Evolutionary conservation across 2,888 invertebrate species (phyloP).

Genomic region (Agelastica alni): DNA sequence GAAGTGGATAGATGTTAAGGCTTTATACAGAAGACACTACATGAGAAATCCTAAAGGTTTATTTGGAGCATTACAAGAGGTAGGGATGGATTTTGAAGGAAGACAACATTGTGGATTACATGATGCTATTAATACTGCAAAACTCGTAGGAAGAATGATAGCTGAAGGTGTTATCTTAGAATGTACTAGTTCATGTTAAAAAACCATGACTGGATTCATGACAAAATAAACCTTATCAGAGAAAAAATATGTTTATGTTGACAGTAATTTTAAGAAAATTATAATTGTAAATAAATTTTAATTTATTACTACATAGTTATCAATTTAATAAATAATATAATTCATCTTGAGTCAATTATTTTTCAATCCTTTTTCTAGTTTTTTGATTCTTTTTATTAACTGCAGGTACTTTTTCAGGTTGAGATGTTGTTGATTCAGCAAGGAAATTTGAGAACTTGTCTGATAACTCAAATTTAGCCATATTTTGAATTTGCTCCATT

Average conservation of each 20-base stretch:
- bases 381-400: slow-evolving; percentile 30
- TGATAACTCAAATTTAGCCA: slow-evolving; percentile 87
- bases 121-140: slow-evolving; percentile 66
- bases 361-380: slow-evolving; percentile 32
- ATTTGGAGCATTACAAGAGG: slow-evolving; percentile 61
- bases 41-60: slow-evolving; percentile 60
- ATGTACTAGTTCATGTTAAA: slow-evolving; percentile 51
- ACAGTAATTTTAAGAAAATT: too few species aligned
- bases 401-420: slow-evolving; percentile 22
- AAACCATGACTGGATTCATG: too few species aligned
- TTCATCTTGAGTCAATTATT: slow-evolving; percentile 15
- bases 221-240: too few species aligned
- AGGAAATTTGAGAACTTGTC: slow-evolving; percentile 90
- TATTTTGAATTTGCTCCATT: slow-evolving; percentile 85
- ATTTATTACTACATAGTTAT: not conserved
- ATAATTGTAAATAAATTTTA: too few species aligned
- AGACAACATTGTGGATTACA: slow-evolving; percentile 65
- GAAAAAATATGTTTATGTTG: too few species aligned
- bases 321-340: not conserved
- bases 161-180: slow-evolving; percentile 61
- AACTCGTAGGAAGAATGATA: slow-evolving; percentile 62
- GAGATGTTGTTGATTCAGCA: slow-evolving; percentile 60
- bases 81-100: slow-evolving; percentile 64
- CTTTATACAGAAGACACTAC: slow-evolving; percentile 62
- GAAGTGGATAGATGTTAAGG: slow-evolving; percentile 65